phyloP scores from a whole-genome alignment of 2,797 vertebrate species.

The Mergus octosetaceus region DNA sequence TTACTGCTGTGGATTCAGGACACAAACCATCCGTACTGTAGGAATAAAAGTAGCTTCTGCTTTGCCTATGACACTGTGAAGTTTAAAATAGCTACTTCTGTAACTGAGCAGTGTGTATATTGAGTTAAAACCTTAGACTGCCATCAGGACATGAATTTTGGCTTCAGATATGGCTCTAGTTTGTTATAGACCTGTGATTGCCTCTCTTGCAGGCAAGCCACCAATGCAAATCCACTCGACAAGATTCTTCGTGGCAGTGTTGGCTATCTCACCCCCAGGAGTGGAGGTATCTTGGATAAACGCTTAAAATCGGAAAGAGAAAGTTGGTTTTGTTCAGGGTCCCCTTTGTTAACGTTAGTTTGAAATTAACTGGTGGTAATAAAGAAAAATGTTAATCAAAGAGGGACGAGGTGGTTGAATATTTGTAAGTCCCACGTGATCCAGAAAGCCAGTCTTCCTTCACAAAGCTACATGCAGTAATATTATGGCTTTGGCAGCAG shows the following conservation, averaged over 20 bases:
- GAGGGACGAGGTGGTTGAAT: neutral
- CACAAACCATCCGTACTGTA: neutral
- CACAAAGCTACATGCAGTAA: neutral
- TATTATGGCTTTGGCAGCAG: neutral
- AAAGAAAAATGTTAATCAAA: neutral
- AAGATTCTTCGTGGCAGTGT: constrained; percentile 96
- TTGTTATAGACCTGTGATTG: neutral
- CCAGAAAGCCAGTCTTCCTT: neutral
- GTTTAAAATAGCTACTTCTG: neutral
- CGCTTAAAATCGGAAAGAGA: neutral
- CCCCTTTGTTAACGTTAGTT: accelerated
- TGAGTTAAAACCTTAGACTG: neutral
- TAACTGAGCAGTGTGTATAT: neutral
- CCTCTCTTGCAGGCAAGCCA: constrained; percentile 89
- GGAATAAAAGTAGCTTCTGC: neutral
- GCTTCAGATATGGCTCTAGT: neutral
- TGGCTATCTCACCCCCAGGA: constrained; percentile 91
- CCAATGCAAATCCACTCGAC: constrained; percentile 91
- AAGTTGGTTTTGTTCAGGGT: accelerated
- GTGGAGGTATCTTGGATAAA: constrained; percentile 82
- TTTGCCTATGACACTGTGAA: neutral
- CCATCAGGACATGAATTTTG: neutral
- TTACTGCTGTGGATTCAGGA: neutral
- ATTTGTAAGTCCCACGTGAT: neutral
- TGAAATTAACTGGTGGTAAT: too few species aligned